Evolutionary conservation across 2,888 invertebrate species (phyloP), one percentile per base, ranked within the genome.

Genomic region (Agrotis exclamationis): DNA sequence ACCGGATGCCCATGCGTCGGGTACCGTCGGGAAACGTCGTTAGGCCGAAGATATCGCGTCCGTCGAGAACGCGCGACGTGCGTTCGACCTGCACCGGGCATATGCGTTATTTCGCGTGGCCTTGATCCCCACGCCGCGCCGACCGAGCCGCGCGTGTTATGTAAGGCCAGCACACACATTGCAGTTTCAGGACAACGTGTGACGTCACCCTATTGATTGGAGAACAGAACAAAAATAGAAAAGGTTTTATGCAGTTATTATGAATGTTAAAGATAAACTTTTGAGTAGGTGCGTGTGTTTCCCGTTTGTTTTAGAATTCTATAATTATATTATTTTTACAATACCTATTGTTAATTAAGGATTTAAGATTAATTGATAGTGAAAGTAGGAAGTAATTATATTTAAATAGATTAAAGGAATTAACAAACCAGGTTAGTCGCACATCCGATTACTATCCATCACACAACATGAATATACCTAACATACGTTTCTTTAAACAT

Each of bases 51-150:
- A 70, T 80, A 68, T 51, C 63, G 59, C 58, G 79, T 71, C 73
- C 67, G 76, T 22, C 57, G 57, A 14, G 33, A 20, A 28, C n/a
- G 56, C 13, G 53, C 58, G 24, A 51, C 67, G 66, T 59, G 65
- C 48, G 63, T 68, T 58, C 79, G 75, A 69, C 84, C 83, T 87
- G 87, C 89, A 87, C 80, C 79, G 80, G 76, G 66, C 84, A 28
- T 54, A 89, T 90, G 92, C 92, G 90, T 91, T 92, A 92, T 91
- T 93, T 91, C 88, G 88, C 88, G 85, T 88, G 94, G 87, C 96
- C 96, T 96, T 96, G 96, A 95, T 95, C 95, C 93, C 93, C 95
- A 94, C 95, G 94, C 94, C 92, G 89, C 86, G 88, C 89, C 86
- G 90, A 87, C 88, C 86, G 87, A 88, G 87, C 87, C 86, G 94